phyloP scores from a whole-genome alignment of 1,140 invertebrate genomes.

The Anoplolepis gracilipes region DNA sequence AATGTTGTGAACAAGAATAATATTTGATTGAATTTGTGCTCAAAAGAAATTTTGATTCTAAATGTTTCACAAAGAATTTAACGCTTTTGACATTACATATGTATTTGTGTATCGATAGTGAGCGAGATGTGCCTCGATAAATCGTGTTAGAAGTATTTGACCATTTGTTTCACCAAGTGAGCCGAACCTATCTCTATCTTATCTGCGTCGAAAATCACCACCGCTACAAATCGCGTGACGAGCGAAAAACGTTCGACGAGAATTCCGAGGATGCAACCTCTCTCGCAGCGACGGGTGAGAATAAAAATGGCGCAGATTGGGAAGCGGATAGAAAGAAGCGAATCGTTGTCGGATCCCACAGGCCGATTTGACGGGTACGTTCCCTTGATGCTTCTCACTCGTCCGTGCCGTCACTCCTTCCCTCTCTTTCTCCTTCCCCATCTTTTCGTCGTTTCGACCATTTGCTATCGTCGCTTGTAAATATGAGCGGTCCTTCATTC shows the following conservation, averaged over 20 bases:
- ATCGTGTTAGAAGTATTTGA: conserved; percentile 29
- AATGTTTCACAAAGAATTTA: not conserved
- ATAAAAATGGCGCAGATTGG: conserved; percentile 76
- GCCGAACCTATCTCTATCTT: conserved; percentile 34
- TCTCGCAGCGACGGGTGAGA: conserved; percentile 40
- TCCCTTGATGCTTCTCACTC: conserved; percentile 58
- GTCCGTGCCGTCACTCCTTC: not conserved
- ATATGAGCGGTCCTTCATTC: conserved; percentile 82
- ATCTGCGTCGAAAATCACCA: conserved; percentile 52
- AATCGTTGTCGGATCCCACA: conserved; percentile 70
- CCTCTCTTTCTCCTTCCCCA: not conserved
- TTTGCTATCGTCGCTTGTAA: conserved; percentile 80
- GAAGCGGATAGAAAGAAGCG: conserved; percentile 69
- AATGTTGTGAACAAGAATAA: not conserved
- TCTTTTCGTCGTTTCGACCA: conserved; percentile 66
- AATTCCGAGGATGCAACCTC: conserved; percentile 61
- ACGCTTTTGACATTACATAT: not conserved
- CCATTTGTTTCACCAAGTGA: conserved; percentile 52
- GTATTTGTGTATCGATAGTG: not conserved
- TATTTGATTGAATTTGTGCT: not conserved
- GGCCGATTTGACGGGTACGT: conserved; percentile 74
- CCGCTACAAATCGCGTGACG: conserved; percentile 69
- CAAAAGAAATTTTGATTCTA: not conserved
- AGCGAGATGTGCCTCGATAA: not conserved
- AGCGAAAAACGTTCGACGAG: conserved; percentile 68